phyloP scores from a whole-genome alignment of 2,113 vertebrate species.

The Calypte anna region DNA sequence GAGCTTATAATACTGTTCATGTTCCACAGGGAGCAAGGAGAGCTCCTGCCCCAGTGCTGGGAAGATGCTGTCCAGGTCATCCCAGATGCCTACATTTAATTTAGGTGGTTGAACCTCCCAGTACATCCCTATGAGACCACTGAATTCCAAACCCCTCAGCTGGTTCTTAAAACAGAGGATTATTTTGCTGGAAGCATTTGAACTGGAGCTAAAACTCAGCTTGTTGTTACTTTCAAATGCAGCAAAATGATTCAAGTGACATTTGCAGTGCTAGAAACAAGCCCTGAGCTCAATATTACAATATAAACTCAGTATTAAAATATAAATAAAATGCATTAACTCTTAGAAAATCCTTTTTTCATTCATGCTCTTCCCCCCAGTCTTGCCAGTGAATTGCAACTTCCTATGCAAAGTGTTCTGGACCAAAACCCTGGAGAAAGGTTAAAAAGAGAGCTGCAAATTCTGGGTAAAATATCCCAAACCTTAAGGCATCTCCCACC shows the following conservation, averaged over 20 bases:
- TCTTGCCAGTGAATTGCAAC: neutral
- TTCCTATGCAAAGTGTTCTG: fast-evolving
- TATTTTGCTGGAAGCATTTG: neutral
- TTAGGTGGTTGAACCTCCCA: fast-evolving
- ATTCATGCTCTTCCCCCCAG: neutral
- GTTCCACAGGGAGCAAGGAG: neutral
- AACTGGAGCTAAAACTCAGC: neutral
- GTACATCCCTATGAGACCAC: neutral
- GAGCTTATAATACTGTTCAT: neutral
- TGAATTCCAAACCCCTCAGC: neutral
- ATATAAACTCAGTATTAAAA: neutral
- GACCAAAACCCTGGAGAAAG: neutral
- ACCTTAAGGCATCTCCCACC: neutral
- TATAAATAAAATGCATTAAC: neutral
- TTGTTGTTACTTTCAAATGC: neutral
- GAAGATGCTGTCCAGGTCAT: neutral
- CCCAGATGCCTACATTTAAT: neutral
- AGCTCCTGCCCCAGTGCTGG: neutral
- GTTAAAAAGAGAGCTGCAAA: neutral
- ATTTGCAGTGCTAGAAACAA: neutral
- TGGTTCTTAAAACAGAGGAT: neutral
- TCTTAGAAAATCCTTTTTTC: neutral
- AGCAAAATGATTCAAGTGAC: neutral
- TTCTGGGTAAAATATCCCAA: neutral
- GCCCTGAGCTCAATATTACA: neutral